Conservation (phyloP, 2,113 vertebrate genomes). For the Indicator indicator region DNA sequence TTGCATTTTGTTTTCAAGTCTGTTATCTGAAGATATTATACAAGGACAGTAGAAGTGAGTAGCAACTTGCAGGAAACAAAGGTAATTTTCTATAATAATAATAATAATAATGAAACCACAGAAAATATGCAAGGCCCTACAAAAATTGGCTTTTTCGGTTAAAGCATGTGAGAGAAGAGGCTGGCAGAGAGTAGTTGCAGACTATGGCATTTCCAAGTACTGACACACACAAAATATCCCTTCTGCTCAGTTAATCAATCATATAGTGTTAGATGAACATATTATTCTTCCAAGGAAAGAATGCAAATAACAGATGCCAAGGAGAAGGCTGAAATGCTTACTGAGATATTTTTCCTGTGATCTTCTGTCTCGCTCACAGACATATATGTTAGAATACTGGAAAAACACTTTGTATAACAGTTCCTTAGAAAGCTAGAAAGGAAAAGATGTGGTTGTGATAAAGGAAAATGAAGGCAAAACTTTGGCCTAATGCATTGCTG, state of each 20-base stretch:
- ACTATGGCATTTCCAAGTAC: slow-evolving; percentile 21
- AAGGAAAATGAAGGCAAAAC: neutral
- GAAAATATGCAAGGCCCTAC: neutral
- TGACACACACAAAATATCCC: neutral
- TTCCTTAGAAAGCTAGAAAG: neutral
- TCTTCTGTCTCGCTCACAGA: neutral
- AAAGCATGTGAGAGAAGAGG: neutral
- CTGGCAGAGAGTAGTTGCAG: neutral
- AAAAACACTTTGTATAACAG: neutral
- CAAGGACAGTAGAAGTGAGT: neutral
- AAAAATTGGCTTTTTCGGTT: neutral
- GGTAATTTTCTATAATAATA: neutral
- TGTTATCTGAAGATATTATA: neutral
- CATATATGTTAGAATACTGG: neutral
- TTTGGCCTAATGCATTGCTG: neutral
- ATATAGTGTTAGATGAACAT: slow-evolving; percentile 41
- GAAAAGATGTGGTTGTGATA: neutral
- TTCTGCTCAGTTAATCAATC: slow-evolving; percentile 55
- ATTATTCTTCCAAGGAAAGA: slow-evolving; percentile 38
- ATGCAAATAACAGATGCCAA: slow-evolving; percentile 28
- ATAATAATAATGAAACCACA: neutral
- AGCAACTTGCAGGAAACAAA: neutral
- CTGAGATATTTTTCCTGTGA: slow-evolving; percentile 36
- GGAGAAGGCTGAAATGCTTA: slow-evolving; percentile 30
- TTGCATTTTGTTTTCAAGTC: neutral